Evolutionary conservation across 2,113 vertebrate species (phyloP).

Genomic region (Xenopus borealis): DNA sequence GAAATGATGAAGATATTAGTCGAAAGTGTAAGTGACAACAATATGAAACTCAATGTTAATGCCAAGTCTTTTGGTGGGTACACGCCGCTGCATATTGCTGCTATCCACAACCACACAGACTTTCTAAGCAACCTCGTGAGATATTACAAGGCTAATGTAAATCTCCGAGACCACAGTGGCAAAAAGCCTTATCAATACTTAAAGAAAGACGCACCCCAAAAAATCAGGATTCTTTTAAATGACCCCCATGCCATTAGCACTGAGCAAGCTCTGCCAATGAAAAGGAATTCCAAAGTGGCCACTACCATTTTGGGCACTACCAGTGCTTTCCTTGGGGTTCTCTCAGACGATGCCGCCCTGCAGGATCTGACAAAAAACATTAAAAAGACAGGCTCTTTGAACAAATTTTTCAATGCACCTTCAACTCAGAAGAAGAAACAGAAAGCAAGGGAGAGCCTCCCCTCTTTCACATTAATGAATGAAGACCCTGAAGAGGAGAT

Average conservation of each 20-base stretch:
- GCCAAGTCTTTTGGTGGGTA: slow-evolving; percentile 78
- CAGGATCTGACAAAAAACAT: slow-evolving; percentile 74
- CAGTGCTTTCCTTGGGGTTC: slow-evolving; percentile 70
- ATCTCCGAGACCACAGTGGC: slow-evolving; percentile 83
- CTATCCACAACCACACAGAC: slow-evolving; percentile 75
- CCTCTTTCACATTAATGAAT: slow-evolving; percentile 58
- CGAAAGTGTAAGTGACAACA: slow-evolving; percentile 59
- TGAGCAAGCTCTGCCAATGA: slow-evolving; percentile 35
- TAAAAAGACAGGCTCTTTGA: slow-evolving; percentile 70
- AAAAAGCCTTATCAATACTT: slow-evolving; percentile 85
- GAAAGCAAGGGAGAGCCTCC: slow-evolving; percentile 65
- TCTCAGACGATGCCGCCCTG: slow-evolving; percentile 70
- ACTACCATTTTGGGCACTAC: slow-evolving; percentile 72
- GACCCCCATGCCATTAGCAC: slow-evolving; percentile 51
- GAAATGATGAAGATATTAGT: slow-evolving; percentile 77
- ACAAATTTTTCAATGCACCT: slow-evolving; percentile 76
- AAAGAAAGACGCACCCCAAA: slow-evolving; percentile 55
- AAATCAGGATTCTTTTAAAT: slow-evolving; percentile 70
- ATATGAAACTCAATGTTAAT: slow-evolving; percentile 69
- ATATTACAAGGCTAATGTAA: slow-evolving; percentile 66
- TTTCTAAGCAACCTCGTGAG: slow-evolving; percentile 71
- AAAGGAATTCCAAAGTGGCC: slow-evolving; percentile 65
- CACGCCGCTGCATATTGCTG: slow-evolving; percentile 87
- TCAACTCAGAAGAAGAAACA: slow-evolving; percentile 68
- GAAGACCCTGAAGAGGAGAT: slow-evolving; percentile 57